phyloP scores from a whole-genome alignment of 2,113 vertebrate species.

The Gobio gobio region DNA sequence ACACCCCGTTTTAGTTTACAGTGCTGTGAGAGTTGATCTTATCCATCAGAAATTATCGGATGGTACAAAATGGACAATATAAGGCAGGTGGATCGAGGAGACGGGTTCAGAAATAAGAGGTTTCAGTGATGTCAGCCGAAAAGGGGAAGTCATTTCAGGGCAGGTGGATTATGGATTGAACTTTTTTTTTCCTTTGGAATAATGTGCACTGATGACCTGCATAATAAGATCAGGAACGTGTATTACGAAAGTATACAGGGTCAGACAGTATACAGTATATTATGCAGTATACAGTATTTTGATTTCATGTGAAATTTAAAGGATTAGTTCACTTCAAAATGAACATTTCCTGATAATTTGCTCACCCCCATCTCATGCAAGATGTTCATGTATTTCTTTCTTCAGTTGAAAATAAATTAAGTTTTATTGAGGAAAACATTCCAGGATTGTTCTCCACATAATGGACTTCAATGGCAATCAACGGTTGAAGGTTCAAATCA shows the following conservation, averaged over 20 bases:
- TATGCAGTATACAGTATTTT: no score
- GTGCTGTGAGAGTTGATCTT: not conserved
- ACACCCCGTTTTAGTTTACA: not conserved
- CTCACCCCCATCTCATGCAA: no score
- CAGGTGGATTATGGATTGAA: not conserved
- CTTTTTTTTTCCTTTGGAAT: not conserved
- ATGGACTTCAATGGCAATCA: no score
- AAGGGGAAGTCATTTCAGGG: not conserved
- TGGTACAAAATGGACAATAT: not conserved
- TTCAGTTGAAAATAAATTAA: no score
- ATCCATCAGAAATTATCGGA: not conserved
- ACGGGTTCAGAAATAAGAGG: not conserved
- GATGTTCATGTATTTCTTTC: no score
- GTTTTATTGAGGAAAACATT: no score
- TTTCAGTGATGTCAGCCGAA: not conserved
- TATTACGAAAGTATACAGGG: not conserved
- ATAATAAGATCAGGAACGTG: not conserved
- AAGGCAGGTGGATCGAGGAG: not conserved
- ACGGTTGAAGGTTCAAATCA: no score
- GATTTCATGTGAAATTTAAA: no score
- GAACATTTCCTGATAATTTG: no score
- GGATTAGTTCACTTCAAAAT: no score
- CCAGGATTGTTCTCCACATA: no score
- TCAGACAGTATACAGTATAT: no score
- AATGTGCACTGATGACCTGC: not conserved